Conservation (phyloP, 2,113 vertebrate species). For the Oenanthe oenanthe region DNA sequence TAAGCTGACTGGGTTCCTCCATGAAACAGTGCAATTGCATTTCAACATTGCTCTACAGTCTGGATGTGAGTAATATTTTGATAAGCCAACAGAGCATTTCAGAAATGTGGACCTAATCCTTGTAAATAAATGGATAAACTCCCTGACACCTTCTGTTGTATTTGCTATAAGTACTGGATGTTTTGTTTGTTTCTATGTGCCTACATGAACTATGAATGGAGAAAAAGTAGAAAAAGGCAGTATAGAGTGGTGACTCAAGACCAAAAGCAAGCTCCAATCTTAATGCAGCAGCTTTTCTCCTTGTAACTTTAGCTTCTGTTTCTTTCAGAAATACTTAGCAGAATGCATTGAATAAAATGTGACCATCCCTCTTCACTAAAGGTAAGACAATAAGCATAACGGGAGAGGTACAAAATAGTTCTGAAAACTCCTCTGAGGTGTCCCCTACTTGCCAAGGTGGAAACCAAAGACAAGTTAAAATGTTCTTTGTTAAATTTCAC, state of each 20-base stretch:
- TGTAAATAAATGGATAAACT: not conserved
- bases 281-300: not conserved
- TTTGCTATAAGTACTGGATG: not conserved
- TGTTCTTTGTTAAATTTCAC: not conserved
- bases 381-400: not conserved
- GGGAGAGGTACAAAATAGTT: not conserved
- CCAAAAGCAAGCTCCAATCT: not conserved
- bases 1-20: not conserved
- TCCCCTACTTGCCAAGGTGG: not conserved
- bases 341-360: not conserved
- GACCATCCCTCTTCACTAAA: not conserved
- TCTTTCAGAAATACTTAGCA: not conserved
- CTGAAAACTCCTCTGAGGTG: not conserved
- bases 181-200: not conserved
- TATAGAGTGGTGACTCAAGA: not conserved
- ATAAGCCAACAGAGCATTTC: not conserved
- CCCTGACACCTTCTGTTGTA: not conserved
- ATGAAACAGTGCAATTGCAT: not conserved
- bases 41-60: not conserved
- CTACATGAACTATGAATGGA: not conserved
- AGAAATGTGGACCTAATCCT: not conserved
- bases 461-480: not conserved
- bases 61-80: not conserved
- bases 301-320: not conserved
- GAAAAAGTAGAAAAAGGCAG: not conserved